phyloP scores from a whole-genome alignment of 2,113 vertebrate species.

The Psephotus haematonotus region DNA sequence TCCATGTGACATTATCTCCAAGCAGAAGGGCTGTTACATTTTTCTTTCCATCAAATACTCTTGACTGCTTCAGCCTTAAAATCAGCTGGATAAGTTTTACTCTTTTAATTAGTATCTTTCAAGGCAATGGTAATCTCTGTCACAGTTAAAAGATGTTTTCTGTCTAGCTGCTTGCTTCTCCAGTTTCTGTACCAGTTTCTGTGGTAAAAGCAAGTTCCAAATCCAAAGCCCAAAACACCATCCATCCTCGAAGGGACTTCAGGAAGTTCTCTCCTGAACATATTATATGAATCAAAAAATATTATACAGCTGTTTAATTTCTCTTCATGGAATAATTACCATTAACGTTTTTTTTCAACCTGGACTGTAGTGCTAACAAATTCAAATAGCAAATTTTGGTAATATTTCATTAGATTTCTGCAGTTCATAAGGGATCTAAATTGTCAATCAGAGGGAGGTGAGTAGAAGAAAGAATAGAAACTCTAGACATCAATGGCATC shows the following conservation, averaged over 20 bases:
- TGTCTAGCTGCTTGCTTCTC: background rate
- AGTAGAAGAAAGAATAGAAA: background rate
- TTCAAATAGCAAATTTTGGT: background rate
- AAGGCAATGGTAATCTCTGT: background rate
- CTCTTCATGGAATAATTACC: background rate
- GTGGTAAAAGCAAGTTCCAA: background rate
- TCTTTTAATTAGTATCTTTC: background rate
- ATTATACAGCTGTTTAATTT: background rate
- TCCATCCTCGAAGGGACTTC: background rate
- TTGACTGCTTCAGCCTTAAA: background rate
- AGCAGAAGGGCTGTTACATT: background rate
- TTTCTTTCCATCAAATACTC: background rate
- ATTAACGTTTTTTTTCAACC: background rate
- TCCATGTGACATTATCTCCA: background rate
- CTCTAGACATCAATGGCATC: background rate
- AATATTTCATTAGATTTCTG: background rate
- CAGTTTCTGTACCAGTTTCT: background rate
- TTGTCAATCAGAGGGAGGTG: background rate
- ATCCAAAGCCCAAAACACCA: background rate
- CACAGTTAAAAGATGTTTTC: background rate
- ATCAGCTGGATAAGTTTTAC: background rate
- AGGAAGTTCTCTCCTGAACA: background rate
- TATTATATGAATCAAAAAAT: background rate
- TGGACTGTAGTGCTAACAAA: background rate
- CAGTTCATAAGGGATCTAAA: background rate